Base-by-base conservation (phyloP, 92 coral and sea anemone species). In the Palythoa heliodiscus region DNA sequence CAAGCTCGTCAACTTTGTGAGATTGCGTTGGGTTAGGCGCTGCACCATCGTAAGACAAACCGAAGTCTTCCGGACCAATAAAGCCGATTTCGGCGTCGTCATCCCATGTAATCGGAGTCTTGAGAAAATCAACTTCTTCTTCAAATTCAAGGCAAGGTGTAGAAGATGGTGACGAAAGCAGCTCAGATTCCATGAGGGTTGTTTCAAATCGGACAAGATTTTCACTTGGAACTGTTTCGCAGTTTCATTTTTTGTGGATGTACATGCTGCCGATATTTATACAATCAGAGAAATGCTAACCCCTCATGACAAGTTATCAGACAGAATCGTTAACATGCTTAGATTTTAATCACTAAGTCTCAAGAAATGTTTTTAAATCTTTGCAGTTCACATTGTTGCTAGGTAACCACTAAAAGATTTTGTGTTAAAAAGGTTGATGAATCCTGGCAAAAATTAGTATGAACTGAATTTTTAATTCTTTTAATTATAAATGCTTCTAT, bases 111-210 rank as follows among this genome's bases (percentile, higher is more conserved):
- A 80, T 66, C 22, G 84, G 17, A 64, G 84, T 68, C 58, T 80
- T 68, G 2, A 80, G 74, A 68, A 80, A 80, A 80, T 80, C 84
- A 11, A 39, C 58, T 47, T 29, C 84, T 7, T 22, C 84, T 7
- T 80, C 84, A 23, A 80, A 80, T 64, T 80, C 84, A 50, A 80
- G 70, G 35, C 64, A 66, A 6, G 73, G 84, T n/a, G 84, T 80
- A 2, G 84, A 80, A n/a, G 84, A 80, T 11, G 61, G 64, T 40
- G 84, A 66, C 1, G 84, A 80, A 64, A 80, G 48, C 1, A 67
- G 55, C 15, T n/a, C 69, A 9, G 84, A 80, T 19, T 43, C 84
- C 84, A 80, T 80, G 3, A 63, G 25, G 67, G 69, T 63, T 63
- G 69, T 63, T 19, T 63, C 11, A 19, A 19, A 63, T 13, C 61